phyloP scores from a whole-genome alignment of 2,113 vertebrate species.

The Phrynocephalus versicolor region DNA sequence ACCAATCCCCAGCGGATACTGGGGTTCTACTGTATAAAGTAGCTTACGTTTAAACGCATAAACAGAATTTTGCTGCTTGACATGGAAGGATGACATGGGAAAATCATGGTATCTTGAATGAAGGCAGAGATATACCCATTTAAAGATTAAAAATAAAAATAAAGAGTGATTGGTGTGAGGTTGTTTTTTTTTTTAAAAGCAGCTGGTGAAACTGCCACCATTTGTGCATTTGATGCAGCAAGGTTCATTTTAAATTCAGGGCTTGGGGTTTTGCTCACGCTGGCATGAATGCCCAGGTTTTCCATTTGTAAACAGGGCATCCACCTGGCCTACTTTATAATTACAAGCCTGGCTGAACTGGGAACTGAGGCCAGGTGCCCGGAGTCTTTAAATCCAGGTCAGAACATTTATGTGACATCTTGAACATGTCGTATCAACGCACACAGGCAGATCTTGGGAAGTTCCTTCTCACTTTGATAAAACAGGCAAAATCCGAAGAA shows the following conservation, averaged over 20 bases:
- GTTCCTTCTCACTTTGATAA: no score
- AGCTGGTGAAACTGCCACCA: not conserved
- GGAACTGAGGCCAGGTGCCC: constrained; percentile 44
- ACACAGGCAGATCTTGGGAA: no score
- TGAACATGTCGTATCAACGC: constrained; percentile 13
- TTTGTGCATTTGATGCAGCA: not conserved
- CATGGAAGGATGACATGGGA: no score
- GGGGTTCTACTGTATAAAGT: no score
- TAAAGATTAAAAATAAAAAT: no score
- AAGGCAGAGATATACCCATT: no score
- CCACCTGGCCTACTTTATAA: constrained; percentile 55
- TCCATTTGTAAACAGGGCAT: constrained; percentile 53
- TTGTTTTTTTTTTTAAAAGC: not conserved
- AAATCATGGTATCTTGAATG: no score
- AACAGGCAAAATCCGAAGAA: no score
- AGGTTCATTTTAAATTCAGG: not conserved
- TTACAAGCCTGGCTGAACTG: constrained; percentile 28
- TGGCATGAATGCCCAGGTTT: constrained; percentile 27
- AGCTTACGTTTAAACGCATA: no score
- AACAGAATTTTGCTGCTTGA: no score
- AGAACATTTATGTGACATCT: constrained; percentile 30
- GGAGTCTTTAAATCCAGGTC: constrained; percentile 57
- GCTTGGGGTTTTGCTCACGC: not conserved
- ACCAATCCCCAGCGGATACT: no score
- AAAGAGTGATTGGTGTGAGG: no score